Base-by-base conservation (phyloP, 92 coral and sea anemone species). In the Epizoanthus ramosus region DNA sequence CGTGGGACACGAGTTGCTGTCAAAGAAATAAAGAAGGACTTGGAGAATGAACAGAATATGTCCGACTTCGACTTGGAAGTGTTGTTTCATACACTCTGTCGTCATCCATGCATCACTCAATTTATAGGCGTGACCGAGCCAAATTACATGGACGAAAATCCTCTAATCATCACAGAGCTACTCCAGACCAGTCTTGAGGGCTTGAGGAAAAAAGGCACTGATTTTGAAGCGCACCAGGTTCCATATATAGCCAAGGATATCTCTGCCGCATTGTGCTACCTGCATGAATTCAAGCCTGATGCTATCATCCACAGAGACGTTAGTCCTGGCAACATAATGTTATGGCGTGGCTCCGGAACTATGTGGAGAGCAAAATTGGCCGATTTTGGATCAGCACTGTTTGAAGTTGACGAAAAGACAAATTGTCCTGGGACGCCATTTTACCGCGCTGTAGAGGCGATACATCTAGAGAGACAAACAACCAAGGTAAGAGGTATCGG, bases 301-400 rank as follows among this genome's bases (percentile, higher is more conserved):
- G 70, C 82, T 25, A 77, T 77, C 71, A 77, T 77, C 43, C 82
- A 77, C 71, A 43, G 82, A 63, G 82, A 77, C 22, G 82, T 77
- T 25, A 60, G 71, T n/a, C 82, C 82, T 39, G 28, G 71, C 14
- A 77, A 77, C 19, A 77, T 77, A 45, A 63, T 77, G 59, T 59
- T 77, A 16, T 65, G 22, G 57, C 70, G 71, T 17, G 41, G 82
- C 6, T 1, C 60, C 7, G 71, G 59, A 16, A 25, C 22, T 7
- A 14, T 69, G 19, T 77, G 82, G 82, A 41, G 82, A 18, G 82
- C 60, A 23, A 77, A 77, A 43, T 57, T 77, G 39, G 59, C 58
- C 16, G 71, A 77, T 61, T 77, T 77, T 41, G 82, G 82, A 15
- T 21, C 71, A 61, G 82, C 82, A 21, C 39, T 77, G 39, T 77